Evolutionary conservation across 2,888 invertebrate genomes (phyloP), one percentile per base, ranked within the genome.

Genomic region (Allophyes oxyacanthae): DNA sequence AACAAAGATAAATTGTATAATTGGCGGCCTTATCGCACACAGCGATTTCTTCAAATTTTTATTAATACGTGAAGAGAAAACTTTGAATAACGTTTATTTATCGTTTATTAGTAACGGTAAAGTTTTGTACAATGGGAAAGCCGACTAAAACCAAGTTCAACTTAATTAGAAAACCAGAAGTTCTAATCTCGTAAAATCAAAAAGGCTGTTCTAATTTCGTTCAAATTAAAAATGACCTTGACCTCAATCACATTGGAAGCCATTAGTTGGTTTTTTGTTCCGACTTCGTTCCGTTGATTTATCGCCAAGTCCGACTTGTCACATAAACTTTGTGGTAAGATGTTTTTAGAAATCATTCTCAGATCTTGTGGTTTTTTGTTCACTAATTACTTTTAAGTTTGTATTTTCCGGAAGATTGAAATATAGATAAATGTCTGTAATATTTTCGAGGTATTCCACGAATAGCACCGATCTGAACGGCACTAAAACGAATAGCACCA

Each of bases 201-300:
- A n/a, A 45, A 28, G 11, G 7, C 14, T 45, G n/a, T 36, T 41
- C 30, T 28, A 62, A 62, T 50, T 55, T 62, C 28, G 40, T 40
- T 51, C 43, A 63, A 62, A 63, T 72, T 68, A 60, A 74, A 72
- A 71, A 52, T 45, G 57, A 63, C 61, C 56, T 57, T 58, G 45
- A 71, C 67, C 61, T 65, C 63, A 70, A 75, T 75, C 76, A 73
- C 43, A 54, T n/a, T n/a, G 34, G 9, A 65, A 57, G 60, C 41
- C 71, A 73, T 75, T 75, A 71, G 67, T 64, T 64, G 46, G 30
- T 41, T 73, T 73, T 75, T 60, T 60, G 64, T 46, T 38, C 46
- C 51, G 64, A 73, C 59, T 71, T 71, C 62, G 48, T 41, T 44
- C 57, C 15, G 43, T 70, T 73, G 75, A 76, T 75, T 75, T 76